Base-by-base conservation (phyloP, 2,797 vertebrate species). In the Gymnothorax javanicus region DNA sequence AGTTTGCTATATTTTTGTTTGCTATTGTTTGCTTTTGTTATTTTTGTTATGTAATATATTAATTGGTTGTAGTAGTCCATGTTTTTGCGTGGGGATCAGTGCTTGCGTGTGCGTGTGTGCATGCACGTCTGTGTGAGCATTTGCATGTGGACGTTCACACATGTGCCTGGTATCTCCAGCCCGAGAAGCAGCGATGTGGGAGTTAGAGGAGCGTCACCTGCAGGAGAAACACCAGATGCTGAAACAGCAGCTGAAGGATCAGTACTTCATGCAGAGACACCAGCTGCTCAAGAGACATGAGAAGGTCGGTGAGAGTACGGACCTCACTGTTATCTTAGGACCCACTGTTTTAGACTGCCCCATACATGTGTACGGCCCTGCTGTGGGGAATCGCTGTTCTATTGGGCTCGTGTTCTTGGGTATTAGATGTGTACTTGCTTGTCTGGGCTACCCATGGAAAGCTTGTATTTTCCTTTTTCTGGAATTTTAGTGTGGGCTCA, bases 221-320 rank as follows among this genome's bases (percentile, higher is more conserved):
- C 98, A 99, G 94, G 98, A 99, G 94, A 99, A 99, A 89, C 98
- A 99, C 92, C 98, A 99, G 91, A 95, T 97, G 90, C 95, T 99
- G 52, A 99, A 99, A 91, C 98, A 99, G 93, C 98, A 99, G 88
- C 96, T 99, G 87, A 99, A 99, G 93, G 98, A 99, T 92, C 98
- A 99, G 93, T 99, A 99, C 92, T 99, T 99, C 93, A 97, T 99
- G 97, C 98, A 99, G 92, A 97, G 98, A 87, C 98, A 99, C 91
- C 98, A 99, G 93, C 95, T 99, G 87, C 97, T 99, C 75, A 99
- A 99, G 94, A 96, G 98, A 62, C 98, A 99, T 27, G 98, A 99
- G 88, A 99, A 99, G 91, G 98, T 98, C 89, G 93, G 93, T 33
- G 23, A 23, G 20, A 1, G 11, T 43, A 7, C 23, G 33, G 33